Percentiles rank a stretch among this genome's conserved stretches.
These are phyloP conservation scores for Aldrovandia affinis DNA, from an alignment of 2,797 vertebrate genomes.

Conservation along the genomic window DNA sequence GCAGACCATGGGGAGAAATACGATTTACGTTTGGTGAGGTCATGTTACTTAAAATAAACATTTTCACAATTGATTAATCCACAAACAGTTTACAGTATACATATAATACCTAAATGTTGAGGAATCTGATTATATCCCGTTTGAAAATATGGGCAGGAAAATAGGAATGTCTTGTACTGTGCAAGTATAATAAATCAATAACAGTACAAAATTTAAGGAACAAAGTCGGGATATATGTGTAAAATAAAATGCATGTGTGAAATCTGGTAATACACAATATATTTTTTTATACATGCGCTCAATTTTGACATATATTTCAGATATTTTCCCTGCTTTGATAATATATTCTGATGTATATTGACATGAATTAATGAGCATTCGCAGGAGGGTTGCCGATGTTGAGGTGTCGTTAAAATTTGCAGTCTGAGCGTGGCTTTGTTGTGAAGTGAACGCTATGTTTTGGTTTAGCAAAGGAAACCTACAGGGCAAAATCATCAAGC, in stretches of 20 bases:
- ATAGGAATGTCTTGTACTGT: no score
- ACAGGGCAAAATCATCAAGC: constrained; percentile 46
- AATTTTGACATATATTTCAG: constrained; percentile 42
- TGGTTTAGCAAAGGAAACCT: neutral
- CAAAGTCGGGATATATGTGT: neutral
- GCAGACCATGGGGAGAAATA: neutral
- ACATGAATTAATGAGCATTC: neutral
- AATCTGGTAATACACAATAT: neutral
- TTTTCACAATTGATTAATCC: neutral
- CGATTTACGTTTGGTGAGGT: neutral
- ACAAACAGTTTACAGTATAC: no score
- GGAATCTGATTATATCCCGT: no score
- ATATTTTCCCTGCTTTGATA: constrained; percentile 25
- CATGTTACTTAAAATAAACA: neutral
- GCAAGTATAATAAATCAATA: no score
- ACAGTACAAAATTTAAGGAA: neutral
- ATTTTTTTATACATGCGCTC: neutral
- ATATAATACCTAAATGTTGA: no score
- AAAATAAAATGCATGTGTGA: no score
- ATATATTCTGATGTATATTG: constrained; percentile 13
- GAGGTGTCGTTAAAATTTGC: neutral
- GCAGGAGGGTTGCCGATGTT: neutral
- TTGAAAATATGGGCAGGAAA: no score
- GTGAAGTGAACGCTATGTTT: neutral
- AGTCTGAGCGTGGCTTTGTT: constrained; percentile 33